phyloP scores from a whole-genome alignment of 2,797 vertebrate species.

The Brachyrhaphis roseni region DNA sequence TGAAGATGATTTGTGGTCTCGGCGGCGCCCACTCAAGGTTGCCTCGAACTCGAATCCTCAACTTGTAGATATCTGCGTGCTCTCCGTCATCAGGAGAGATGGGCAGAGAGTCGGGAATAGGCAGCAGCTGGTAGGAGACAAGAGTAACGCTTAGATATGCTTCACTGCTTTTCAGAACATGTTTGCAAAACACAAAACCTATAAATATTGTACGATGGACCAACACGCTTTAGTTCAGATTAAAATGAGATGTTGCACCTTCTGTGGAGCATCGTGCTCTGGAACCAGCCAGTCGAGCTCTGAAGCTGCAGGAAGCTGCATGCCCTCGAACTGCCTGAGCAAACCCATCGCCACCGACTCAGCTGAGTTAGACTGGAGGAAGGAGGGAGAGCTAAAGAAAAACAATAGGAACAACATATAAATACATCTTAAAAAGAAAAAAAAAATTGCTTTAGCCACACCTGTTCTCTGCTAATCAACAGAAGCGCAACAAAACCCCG shows the following conservation, averaged over 20 bases:
- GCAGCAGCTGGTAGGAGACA: constrained; percentile 85
- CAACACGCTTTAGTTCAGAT: neutral
- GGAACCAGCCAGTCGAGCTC: constrained; percentile 98
- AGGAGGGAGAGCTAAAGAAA: constrained; percentile 83
- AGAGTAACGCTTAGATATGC: neutral
- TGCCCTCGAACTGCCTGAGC: constrained; percentile 95
- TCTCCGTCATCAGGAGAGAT: constrained; percentile 97
- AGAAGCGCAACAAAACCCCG: neutral
- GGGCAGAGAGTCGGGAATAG: constrained; percentile 94
- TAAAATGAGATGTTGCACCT: constrained; percentile 76
- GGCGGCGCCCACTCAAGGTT: constrained; percentile 98
- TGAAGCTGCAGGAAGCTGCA: constrained; percentile 96
- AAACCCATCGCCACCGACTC: constrained; percentile 98
- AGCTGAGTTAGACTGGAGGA: constrained; percentile 93
- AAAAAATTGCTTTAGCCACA: neutral
- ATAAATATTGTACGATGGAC: neutral
- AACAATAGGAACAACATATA: neutral
- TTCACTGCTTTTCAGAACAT: neutral
- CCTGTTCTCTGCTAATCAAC: neutral
- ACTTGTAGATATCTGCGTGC: constrained; percentile 95
- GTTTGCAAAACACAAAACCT: neutral
- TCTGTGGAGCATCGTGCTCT: constrained; percentile 95
- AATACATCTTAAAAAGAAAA: neutral
- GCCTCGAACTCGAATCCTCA: constrained; percentile 94
- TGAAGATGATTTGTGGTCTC: constrained; percentile 97